Evolutionary conservation across 2,888 invertebrate species (phyloP), one percentile per base, ranked within the genome.

Genomic region (Dendrolimus pini): DNA sequence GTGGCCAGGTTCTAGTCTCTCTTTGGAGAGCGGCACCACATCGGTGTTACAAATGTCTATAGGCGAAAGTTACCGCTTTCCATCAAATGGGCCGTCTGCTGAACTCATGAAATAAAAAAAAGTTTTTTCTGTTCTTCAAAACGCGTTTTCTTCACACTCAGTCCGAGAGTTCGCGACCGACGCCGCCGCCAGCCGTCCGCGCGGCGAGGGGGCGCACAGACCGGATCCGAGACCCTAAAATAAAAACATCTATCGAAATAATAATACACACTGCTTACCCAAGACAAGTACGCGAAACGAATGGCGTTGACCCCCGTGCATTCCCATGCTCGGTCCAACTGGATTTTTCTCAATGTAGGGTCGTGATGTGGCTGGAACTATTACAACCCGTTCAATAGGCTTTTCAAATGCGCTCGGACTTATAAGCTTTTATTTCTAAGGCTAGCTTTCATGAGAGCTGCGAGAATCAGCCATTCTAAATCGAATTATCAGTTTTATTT

Each of bases 231-330:
- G 86, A 88, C 89, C 89, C 89, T 88, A 82, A 88, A 89, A 87
- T 88, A 88, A 89, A 89, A 89, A 86, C 88, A 89, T 87, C 87
- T 85, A 86, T 89, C 87, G 82, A 79, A 89, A 89, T 89, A 90
- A 89, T 89, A 90, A 89, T 89, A 89, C 85, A 80, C 83, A 85
- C 85, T 81, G 81, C 83, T 82, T 81, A 80, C 82, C 71, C 83
- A 78, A 78, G 85, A 87, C 89, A 85, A 89, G 89, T 89, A 88
- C 88, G 82, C 82, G 84, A 83, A 80, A 78, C 83, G 83, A 83
- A 88, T 89, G 88, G 81, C 89, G 89, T 89, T 90, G 89, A 90
- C 89, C 89, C 88, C 85, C 85, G 84, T 82, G 74, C 81, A 87
- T 89, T 89, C 89, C 87, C 89, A 89, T 82, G 88, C 84, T 70